Percentiles rank a stretch among this genome's conserved stretches.
Conservation (phyloP, 2,797 vertebrate genomes). For the Labeo calbasu region DNA sequence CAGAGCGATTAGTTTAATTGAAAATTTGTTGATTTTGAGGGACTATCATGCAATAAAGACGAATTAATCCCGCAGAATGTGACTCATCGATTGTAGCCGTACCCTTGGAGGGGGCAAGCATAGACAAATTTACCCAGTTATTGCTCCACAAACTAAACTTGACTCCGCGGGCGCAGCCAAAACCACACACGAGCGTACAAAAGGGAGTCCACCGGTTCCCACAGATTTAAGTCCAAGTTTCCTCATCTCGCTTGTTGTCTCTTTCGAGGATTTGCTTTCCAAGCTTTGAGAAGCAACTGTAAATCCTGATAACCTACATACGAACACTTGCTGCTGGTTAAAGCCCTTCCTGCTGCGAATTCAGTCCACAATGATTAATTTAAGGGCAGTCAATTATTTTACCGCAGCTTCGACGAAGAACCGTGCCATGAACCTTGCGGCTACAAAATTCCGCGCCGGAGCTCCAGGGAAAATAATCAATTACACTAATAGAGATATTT, state of each 20-base stretch:
- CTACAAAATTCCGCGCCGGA: conserved; percentile 47
- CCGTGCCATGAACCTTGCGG: conserved; percentile 49
- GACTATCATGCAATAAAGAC: conserved; percentile 7
- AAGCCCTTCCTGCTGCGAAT: conserved; percentile 32
- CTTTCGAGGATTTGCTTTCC: conserved; percentile 58
- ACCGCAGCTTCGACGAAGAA: conserved; percentile 47
- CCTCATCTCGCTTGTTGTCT: conserved; percentile 35
- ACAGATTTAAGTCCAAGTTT: conserved; percentile 39
- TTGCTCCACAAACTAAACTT: conserved; percentile 44
- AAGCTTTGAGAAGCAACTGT: conserved; percentile 42
- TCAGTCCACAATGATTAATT: conserved; percentile 37
- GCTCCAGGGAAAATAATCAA: conserved; percentile 62
- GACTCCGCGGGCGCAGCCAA: conserved; percentile 37
- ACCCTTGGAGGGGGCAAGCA: conserved; percentile 37
- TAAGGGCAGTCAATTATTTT: conserved; percentile 35
- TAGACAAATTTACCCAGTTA: conserved; percentile 27
- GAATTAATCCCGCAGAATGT: neutral
- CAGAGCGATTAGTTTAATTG: neutral
- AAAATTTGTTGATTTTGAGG: conserved; percentile 17
- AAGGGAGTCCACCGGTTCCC: conserved; percentile 55
- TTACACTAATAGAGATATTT: conserved; percentile 59
- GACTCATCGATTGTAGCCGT: conserved; percentile 25
- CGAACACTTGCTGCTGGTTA: conserved; percentile 4
- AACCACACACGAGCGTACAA: conserved; percentile 46
- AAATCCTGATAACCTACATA: conserved; percentile 46